Percentiles rank a stretch among this genome's conserved stretches.
Conservation (phyloP, 1,140 invertebrate species). For the Trypoxylus dichotomus region DNA sequence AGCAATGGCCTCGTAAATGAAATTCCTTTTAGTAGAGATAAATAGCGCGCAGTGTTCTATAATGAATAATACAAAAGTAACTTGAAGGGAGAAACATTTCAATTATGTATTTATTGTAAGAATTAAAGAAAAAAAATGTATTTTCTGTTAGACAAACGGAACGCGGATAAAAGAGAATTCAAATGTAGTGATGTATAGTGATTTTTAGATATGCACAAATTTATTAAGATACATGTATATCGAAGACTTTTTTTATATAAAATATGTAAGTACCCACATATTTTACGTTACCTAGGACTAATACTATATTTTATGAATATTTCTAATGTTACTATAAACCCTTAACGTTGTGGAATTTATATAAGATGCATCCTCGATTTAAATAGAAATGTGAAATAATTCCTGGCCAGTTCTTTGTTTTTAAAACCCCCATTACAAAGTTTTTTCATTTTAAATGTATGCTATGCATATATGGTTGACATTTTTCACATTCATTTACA, state of each 20-base stretch:
- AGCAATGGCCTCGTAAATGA: conserved; percentile 54
- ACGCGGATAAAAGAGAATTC: neutral
- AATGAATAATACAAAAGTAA: conserved; percentile 1
- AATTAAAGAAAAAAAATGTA: neutral
- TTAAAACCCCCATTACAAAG: neutral
- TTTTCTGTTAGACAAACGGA: neutral
- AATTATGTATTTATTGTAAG: conserved; percentile 16
- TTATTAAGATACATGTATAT: conserved; percentile 16
- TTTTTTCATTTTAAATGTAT: neutral
- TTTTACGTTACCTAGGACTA: conserved; percentile 1
- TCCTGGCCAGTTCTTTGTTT: conserved; percentile 1
- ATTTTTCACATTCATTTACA: conserved; percentile 13
- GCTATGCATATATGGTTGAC: neutral
- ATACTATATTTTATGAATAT: neutral
- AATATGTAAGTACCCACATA: neutral
- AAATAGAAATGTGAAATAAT: neutral
- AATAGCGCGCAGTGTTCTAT: neutral
- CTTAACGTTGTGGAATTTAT: too few relatives aligned
- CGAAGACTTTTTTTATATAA: conserved; percentile 22
- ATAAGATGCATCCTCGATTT: too few relatives aligned
- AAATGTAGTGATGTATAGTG: conserved; percentile 17
- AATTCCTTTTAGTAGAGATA: neutral
- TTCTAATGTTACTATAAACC: too few relatives aligned
- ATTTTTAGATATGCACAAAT: conserved; percentile 17
- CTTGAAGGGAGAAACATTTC: neutral